A percentile compares a stretch with the other conserved stretches of the same genome.
These are phyloP conservation scores for Ferrisia virgata DNA, from an alignment of 2,888 invertebrate genomes.

Conservation along the genomic window DNA sequence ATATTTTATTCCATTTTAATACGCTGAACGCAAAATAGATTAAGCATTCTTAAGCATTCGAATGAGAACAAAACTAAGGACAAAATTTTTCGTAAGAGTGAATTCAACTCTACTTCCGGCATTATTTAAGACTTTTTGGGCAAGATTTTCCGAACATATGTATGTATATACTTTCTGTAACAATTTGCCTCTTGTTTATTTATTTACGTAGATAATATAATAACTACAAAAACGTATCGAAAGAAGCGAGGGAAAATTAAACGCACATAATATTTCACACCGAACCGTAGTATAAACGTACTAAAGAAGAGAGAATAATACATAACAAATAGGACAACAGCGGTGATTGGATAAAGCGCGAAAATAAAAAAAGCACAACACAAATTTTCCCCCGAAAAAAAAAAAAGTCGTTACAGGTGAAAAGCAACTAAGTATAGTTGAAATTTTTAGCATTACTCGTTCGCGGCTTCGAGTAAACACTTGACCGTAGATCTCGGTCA, in stretches of 20 bases:
- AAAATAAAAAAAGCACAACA: not conserved
- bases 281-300: not conserved
- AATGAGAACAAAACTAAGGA: not conserved
- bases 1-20: not conserved
- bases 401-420: not conserved
- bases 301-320: not conserved
- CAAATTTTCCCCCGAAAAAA: not conserved
- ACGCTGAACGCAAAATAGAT: not conserved
- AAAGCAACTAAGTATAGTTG: not conserved
- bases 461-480: conserved; percentile 5
- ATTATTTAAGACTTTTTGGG: not conserved
- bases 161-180: not conserved
- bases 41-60: not conserved
- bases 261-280: not conserved
- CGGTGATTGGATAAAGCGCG: conserved; percentile 24
- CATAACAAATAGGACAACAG: conserved; percentile 20
- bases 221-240: not conserved
- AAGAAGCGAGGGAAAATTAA: not conserved
- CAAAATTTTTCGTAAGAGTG: not conserved
- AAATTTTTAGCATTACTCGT: not conserved
- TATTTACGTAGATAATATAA: not conserved
- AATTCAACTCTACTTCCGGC: not conserved
- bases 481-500: not conserved
- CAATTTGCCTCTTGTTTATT: not conserved
- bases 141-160: not conserved